These are phyloP conservation scores for Caenorhabditis angaria DNA, from an alignment of 2,888 invertebrate species.

Conservation along the genomic window DNA sequence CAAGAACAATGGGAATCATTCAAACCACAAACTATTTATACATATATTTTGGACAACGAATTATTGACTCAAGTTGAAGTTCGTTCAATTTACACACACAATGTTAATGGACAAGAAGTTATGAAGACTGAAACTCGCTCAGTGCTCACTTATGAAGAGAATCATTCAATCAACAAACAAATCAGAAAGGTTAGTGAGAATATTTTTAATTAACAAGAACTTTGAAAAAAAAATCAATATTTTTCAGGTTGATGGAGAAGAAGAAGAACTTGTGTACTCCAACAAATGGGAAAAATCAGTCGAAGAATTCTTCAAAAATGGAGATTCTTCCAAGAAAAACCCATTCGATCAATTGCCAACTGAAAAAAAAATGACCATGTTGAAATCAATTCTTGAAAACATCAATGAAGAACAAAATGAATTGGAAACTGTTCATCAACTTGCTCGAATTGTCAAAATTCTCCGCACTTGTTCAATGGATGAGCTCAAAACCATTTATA, in stretches of 20 bases:
- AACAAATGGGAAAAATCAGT: slow-evolving; percentile 48
- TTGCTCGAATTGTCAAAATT: slow-evolving; percentile 60
- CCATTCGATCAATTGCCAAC: slow-evolving; percentile 44
- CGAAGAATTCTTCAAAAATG: too few relatives aligned
- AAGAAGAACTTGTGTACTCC: slow-evolving; percentile 50
- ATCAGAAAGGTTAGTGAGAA: slow-evolving; percentile 36
- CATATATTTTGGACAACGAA: slow-evolving; percentile 44
- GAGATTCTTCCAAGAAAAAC: slow-evolving; percentile 42
- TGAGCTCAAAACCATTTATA: slow-evolving; percentile 57
- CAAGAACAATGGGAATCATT: too few relatives aligned
- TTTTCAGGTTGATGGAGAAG: slow-evolving; percentile 40
- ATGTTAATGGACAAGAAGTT: too few relatives aligned
- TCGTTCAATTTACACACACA: too few relatives aligned
- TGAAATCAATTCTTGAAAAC: slow-evolving; percentile 42
- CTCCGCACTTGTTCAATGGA: slow-evolving; percentile 54
- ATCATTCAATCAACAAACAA: slow-evolving; percentile 31
- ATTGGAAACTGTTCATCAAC: slow-evolving; percentile 45
- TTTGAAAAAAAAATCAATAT: neutral
- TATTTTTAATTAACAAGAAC: neutral
- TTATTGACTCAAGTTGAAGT: too few relatives aligned
- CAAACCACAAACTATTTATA: slow-evolving; percentile 48
- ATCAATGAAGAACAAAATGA: slow-evolving; percentile 44
- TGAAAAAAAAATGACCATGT: slow-evolving; percentile 50
- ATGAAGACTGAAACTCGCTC: slow-evolving; percentile 52
- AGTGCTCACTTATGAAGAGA: slow-evolving; percentile 40